A percentile compares a stretch with the other conserved stretches of the same genome.
Evolutionary conservation across 2,888 invertebrate genomes (phyloP).

Genomic region (Epicampocera succincta): DNA sequence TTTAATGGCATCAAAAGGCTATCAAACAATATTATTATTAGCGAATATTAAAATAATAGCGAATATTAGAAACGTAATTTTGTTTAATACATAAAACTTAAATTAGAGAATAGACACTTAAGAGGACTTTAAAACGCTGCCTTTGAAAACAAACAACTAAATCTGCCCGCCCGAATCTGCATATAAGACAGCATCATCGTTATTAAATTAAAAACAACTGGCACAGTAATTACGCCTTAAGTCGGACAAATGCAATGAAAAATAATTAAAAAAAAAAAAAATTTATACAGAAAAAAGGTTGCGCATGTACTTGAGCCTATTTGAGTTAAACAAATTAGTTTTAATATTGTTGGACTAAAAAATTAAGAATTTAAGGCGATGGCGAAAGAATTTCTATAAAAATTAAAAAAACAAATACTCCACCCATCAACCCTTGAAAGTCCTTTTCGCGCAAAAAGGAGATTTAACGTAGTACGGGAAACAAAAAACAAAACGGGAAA

Average conservation of each 20-base stretch:
- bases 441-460: conserved; percentile 1
- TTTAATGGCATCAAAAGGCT: no score
- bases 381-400: background rate
- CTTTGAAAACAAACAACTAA: no score
- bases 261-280: conserved; percentile 14
- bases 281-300: background rate
- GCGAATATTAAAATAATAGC: no score
- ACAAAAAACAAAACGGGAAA: conserved; percentile 30
- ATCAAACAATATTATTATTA: no score
- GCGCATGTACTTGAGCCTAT: background rate
- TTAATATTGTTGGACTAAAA: background rate
- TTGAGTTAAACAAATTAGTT: background rate
- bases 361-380: background rate
- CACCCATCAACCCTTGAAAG: background rate
- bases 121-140: no score
- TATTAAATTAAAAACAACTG: background rate
- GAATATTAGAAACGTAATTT: no score
- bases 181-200: no score
- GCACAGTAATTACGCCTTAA: conserved; percentile 29
- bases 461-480: conserved; percentile 7
- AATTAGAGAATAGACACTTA: no score
- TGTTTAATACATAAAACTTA: no score
- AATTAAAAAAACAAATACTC: background rate
- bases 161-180: no score
- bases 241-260: conserved; percentile 73